Conservation (phyloP, 2,113 vertebrate genomes). For the Sapayoa aenigma region DNA sequence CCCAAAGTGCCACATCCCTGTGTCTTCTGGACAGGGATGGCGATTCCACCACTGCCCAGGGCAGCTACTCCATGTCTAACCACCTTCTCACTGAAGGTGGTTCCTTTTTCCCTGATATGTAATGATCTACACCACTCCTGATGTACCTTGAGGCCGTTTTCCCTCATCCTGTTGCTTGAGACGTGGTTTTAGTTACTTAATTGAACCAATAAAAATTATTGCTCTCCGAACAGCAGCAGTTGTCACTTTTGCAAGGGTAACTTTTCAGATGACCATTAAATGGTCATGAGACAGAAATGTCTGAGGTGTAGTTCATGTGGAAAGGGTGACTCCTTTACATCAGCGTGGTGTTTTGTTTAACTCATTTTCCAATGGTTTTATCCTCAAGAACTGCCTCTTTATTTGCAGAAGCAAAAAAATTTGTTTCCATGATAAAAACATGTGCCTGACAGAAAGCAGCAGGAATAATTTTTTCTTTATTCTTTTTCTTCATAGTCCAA, state of each 20-base stretch:
- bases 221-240: neutral
- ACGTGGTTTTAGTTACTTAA: neutral
- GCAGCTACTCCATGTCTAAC: neutral
- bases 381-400: neutral
- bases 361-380: neutral
- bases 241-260: neutral
- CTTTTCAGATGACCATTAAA: neutral
- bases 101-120: neutral
- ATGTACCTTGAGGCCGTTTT: neutral
- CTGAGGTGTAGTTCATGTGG: neutral
- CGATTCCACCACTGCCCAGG: neutral
- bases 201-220: neutral
- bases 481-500: neutral
- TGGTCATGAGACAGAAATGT: neutral
- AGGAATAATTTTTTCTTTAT: neutral
- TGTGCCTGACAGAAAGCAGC: neutral
- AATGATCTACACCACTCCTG: neutral
- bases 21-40: neutral
- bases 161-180: neutral
- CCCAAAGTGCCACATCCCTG: accelerated
- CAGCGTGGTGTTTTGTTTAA: neutral
- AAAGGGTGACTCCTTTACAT: neutral
- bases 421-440: neutral
- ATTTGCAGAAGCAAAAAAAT: neutral
- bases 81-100: neutral